Percentiles rank a stretch among this genome's conserved stretches.
phyloP scores from a whole-genome alignment of 2,797 vertebrate species.

The Anabas testudineus region DNA sequence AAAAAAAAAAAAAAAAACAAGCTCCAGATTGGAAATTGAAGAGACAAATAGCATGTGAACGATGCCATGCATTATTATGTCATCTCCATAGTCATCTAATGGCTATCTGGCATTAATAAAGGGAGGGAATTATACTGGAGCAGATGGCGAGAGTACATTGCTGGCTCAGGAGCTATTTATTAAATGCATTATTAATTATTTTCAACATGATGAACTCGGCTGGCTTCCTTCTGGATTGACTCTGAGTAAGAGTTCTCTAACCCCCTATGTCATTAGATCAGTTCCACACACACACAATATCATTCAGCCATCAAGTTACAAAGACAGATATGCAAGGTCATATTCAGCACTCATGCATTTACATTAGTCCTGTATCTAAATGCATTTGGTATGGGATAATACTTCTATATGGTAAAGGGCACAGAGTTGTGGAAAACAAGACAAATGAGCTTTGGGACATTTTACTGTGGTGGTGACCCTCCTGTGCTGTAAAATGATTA shows the following conservation, averaged over 20 bases:
- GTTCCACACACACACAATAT: slow-evolving; percentile 14
- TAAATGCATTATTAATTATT: slow-evolving; percentile 89
- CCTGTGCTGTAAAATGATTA: neutral
- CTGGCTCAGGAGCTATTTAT: slow-evolving; percentile 87
- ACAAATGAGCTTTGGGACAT: neutral
- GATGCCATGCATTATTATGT: slow-evolving; percentile 85
- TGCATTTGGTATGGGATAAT: slow-evolving; percentile 28
- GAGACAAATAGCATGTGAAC: slow-evolving; percentile 85
- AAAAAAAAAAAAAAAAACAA: slow-evolving; percentile 46
- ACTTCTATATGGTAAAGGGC: slow-evolving; percentile 8
- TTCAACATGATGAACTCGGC: slow-evolving; percentile 84
- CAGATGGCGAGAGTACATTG: slow-evolving; percentile 86
- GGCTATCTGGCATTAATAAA: slow-evolving; percentile 86
- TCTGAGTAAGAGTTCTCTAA: slow-evolving; percentile 70
- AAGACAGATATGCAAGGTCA: slow-evolving; percentile 47
- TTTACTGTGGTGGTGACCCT: neutral
- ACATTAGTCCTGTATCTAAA: slow-evolving; percentile 37
- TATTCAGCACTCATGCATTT: slow-evolving; percentile 25
- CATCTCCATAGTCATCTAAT: slow-evolving; percentile 83
- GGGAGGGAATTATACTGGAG: slow-evolving; percentile 79
- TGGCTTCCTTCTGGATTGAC: slow-evolving; percentile 79
- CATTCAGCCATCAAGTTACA: slow-evolving; percentile 50
- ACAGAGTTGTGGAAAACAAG: neutral
- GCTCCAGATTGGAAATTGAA: slow-evolving; percentile 83
- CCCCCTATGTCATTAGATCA: slow-evolving; percentile 64